These are phyloP conservation scores for Magallana ariakensis DNA, from an alignment of 1,140 invertebrate genomes.

Conservation along the genomic window DNA sequence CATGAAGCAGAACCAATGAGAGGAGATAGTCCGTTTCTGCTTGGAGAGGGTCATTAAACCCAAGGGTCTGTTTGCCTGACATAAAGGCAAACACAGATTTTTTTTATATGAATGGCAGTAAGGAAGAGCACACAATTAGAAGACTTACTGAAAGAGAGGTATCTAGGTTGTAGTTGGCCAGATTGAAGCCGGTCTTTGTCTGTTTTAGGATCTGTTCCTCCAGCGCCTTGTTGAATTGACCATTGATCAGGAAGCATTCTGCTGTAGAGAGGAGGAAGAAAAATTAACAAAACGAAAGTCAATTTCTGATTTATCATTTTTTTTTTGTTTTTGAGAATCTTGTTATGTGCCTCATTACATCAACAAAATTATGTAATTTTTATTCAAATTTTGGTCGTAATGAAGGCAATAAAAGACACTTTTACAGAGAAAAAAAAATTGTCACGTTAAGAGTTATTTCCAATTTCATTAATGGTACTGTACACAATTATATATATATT, in stretches of 20 bases:
- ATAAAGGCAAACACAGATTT: background rate
- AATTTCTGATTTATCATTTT: too few species aligned
- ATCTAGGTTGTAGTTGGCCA: conserved; percentile 76
- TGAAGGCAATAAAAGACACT: too few species aligned
- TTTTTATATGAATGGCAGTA: background rate
- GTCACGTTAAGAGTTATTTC: too few species aligned
- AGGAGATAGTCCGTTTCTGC: background rate
- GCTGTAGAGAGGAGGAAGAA: conserved; percentile 59
- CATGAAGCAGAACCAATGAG: background rate
- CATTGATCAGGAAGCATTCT: conserved; percentile 73
- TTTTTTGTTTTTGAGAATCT: too few species aligned
- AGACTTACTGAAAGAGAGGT: conserved; percentile 73
- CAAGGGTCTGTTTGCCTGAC: background rate
- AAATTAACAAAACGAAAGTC: too few species aligned
- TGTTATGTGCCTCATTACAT: too few species aligned
- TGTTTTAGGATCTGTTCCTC: conserved; percentile 75
- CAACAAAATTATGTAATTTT: too few species aligned
- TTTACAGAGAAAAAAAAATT: too few species aligned
- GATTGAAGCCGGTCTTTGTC: conserved; percentile 72
- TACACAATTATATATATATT: too few species aligned
- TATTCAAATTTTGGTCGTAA: too few species aligned
- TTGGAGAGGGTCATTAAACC: conserved; percentile 10
- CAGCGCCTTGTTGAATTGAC: conserved; percentile 70
- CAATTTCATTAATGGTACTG: too few species aligned
- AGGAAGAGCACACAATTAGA: background rate